These are phyloP conservation scores for Menidia beryllina DNA, from an alignment of 2,113 vertebrate genomes.

Conservation along the genomic window DNA sequence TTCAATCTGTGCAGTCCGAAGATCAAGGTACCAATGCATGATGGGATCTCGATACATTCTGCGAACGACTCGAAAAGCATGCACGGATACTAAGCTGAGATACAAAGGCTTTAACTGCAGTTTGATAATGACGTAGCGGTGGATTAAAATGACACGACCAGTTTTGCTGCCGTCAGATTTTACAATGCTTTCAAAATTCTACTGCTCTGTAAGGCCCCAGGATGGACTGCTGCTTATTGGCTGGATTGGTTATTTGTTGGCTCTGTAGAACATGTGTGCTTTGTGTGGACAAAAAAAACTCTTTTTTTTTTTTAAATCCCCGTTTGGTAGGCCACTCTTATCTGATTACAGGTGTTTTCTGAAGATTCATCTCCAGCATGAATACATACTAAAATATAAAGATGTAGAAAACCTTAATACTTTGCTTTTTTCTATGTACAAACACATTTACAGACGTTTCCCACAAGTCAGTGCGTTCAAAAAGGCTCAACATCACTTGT, in stretches of 20 bases:
- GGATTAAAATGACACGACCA: background rate
- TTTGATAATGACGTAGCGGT: background rate
- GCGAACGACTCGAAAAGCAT: conserved; percentile 35
- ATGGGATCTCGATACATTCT: conserved; percentile 15
- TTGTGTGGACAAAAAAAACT: conserved; percentile 4
- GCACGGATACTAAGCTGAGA: conserved; percentile 27
- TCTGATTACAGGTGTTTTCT: conserved; percentile 14
- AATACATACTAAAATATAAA: conserved; percentile 67
- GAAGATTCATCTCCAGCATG: conserved; percentile 8
- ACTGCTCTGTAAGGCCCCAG: conserved; percentile 4
- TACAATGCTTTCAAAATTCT: too few relatives aligned
- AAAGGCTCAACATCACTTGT: background rate
- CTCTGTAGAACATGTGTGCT: conserved; percentile 1
- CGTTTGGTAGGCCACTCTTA: conserved; percentile 27
- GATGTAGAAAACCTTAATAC: conserved; percentile 72
- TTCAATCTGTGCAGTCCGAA: conserved; percentile 10
- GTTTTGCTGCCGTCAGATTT: too few relatives aligned
- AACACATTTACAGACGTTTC: conserved; percentile 20
- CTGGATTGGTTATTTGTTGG: background rate
- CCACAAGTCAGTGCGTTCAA: too few relatives aligned
- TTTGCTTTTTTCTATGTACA: conserved; percentile 47
- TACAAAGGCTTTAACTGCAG: conserved; percentile 17
- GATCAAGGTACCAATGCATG: conserved; percentile 6
- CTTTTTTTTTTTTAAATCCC: background rate
- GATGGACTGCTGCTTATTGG: conserved; percentile 5